Conservation (phyloP, 92 coral and sea anemone genomes). For the Epizoanthus illoricatus region DNA sequence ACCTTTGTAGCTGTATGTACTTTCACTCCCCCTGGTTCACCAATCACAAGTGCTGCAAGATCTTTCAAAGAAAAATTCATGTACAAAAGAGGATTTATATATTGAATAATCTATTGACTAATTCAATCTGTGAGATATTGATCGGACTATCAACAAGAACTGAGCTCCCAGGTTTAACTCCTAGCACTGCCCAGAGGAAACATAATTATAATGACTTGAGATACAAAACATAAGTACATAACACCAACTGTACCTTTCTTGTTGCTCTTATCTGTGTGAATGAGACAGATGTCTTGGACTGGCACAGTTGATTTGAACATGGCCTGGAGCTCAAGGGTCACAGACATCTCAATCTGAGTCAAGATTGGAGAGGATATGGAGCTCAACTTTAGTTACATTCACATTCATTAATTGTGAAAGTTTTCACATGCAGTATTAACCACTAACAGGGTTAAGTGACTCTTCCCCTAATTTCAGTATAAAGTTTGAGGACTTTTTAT, state of each 20-base stretch:
- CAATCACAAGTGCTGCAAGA: slow-evolving; percentile 75
- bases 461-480: too few species aligned
- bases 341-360: slow-evolving; percentile 61
- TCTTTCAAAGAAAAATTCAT: slow-evolving; percentile 16
- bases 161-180: too few species aligned
- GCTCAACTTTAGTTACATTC: not conserved
- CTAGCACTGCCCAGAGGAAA: too few species aligned
- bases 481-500: too few species aligned
- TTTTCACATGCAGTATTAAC: too few species aligned
- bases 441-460: too few species aligned
- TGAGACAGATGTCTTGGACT: slow-evolving; percentile 64
- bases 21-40: slow-evolving; percentile 86
- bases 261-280: slow-evolving; percentile 46
- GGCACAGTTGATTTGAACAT: slow-evolving; percentile 61
- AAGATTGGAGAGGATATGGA: not conserved
- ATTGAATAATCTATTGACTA: too few species aligned
- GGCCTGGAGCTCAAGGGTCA: slow-evolving; percentile 66
- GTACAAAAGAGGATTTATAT: too few species aligned
- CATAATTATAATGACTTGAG: too few species aligned
- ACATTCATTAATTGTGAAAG: not conserved
- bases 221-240: not conserved
- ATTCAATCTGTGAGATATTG: too few species aligned
- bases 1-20: slow-evolving; percentile 55
- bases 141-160: too few species aligned
- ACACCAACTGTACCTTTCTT: slow-evolving; percentile 29